Evolutionary conservation across 2,797 vertebrate species (phyloP), one percentile per base, ranked within the genome.

Genomic region (Hippoglossus hippoglossus): DNA sequence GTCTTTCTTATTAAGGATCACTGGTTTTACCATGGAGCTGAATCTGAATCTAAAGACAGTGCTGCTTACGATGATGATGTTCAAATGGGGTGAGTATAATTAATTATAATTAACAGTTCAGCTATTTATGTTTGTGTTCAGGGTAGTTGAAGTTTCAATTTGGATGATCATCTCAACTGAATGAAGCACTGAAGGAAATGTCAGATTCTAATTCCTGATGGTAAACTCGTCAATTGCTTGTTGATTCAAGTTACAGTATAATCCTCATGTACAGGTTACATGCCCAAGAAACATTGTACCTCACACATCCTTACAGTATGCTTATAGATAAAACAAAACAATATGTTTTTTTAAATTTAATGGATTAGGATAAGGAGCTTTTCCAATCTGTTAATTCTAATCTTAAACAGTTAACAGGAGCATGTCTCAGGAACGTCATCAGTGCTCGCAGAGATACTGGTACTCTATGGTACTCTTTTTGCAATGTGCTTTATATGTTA

Each of bases 41-140:
- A 74, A 79, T 73, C 34, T 90, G 54, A 92, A 93, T 62, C 83
- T 91, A 3, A 92, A 87, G 80, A 94, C 90, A 1, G 28, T 89
- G n/a, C 87, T 95, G 66, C 83, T 95, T 62, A 94, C 93, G 0
- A 93, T 91, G 85, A 93, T 94, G 92, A 93, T 95, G 94, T 94
- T 95, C 72, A 94, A 93, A 80, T 94, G 92, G 92, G 94, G 94
- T 94, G 80, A 94, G 94, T 93, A n/a, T 12, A 51, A 54, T 39
- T 8, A 41, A 41, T 41, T 12, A 4, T 0, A 55, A n/a, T 13
- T 16, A 18, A 19, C 44, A 16, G 9, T 24, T 13, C 3, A 21
- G 12, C n/a, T 9, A 5, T 21, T 24, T 16, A 22, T 19, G 7
- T 19, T 31, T 44, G 5, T 67, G 18, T 24, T 19, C 16, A 63